Evolutionary conservation across 1,140 invertebrate species (phyloP), one percentile per base, ranked within the genome.

Genomic region (Dinoponera quadriceps): DNA sequence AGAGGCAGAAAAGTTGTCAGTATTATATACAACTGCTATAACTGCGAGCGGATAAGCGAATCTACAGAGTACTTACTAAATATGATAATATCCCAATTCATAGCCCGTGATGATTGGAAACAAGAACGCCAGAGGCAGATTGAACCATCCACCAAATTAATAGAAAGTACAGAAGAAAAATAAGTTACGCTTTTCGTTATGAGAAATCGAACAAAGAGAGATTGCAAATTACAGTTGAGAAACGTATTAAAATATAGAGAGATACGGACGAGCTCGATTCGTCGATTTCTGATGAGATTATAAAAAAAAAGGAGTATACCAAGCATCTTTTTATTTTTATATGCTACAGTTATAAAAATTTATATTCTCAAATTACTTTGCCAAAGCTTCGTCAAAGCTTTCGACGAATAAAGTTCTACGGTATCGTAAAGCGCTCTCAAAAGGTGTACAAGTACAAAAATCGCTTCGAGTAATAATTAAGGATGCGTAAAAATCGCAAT

Each of bases 121-220:
- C 89, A 88, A 92, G 92, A 87, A 91, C 82, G 91, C 90, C 90
- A 91, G 74, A 90, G 90, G 89, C 85, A 91, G 90, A 93, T 90
- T 90, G 90, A 94, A 93, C 90, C 92, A 92, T 93, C 91, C 93
- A 94, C 93, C 92, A 92, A 94, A 94, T 93, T 93, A 92, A 92
- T 89, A 92, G 90, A 93, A 94, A 93, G 91, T 91, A 93, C 85
- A 93, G 88, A 94, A 94, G 87, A 93, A 92, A 86, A 88, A 87
- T 88, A 89, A 91, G 88, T 91, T 92, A 90, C 33, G 69, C 74
- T 88, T 82, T 78, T 78, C 20, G 72, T 82, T 54, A 75, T 20
- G 44, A 22, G 20, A 25, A 51, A 38, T 68, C 62, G 38, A 62
- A 65, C 18, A 20, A 63, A 62, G 4, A 22, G 7, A 48, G 65